Evolutionary conservation across 1,140 invertebrate species (phyloP).

Genomic region (Atta cephalotes): DNA sequence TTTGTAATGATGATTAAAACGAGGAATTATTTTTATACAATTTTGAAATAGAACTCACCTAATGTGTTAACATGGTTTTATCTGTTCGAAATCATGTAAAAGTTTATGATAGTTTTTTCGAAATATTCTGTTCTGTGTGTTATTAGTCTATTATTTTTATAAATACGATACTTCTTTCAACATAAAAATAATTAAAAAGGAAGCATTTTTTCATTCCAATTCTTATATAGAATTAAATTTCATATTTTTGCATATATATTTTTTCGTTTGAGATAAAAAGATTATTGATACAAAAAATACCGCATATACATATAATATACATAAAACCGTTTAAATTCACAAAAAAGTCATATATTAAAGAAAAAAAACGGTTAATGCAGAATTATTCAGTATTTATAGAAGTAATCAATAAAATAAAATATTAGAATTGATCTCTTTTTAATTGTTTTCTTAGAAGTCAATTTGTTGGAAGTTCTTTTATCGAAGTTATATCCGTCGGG

Average conservation of each 20-base stretch:
- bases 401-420: slow-evolving; percentile 8
- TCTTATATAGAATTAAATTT: slow-evolving; percentile 10
- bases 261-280: neutral
- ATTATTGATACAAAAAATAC: neutral
- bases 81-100: neutral
- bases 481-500: neutral
- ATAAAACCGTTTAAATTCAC: neutral
- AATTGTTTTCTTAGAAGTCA: slow-evolving; percentile 6
- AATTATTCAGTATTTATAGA: neutral
- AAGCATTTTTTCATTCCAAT: neutral
- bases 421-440: neutral
- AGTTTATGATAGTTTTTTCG: neutral
- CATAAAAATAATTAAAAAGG: neutral
- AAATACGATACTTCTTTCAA: neutral
- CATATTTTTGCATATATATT: neutral
- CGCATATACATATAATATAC: neutral
- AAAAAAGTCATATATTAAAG: neutral
- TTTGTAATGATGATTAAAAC: slow-evolving; percentile 3
- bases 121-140: neutral
- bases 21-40: neutral
- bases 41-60: neutral
- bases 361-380: neutral
- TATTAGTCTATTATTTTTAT: neutral
- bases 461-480: neutral
- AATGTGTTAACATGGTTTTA: neutral